Percentiles rank a stretch among this genome's conserved stretches.
Conservation (phyloP, 2,113 vertebrate genomes). For the Crotalus viridis region DNA sequence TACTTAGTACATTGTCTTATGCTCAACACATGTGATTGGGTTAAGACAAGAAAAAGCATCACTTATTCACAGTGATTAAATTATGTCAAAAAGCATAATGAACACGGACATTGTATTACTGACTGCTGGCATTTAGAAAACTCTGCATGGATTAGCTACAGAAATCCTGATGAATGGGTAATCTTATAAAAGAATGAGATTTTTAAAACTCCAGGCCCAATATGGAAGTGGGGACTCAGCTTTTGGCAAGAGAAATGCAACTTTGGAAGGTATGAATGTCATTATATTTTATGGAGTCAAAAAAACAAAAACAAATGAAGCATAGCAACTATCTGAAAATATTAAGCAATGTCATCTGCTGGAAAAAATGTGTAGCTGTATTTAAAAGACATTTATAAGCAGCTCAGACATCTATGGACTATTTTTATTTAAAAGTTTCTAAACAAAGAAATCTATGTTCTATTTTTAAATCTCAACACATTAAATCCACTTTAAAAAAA, state of each 20-base stretch:
- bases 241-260: conserved; percentile 52
- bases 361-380: not conserved
- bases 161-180: not conserved
- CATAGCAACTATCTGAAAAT: conserved; percentile 44
- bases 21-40: not conserved
- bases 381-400: conserved; percentile 41
- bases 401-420: conserved; percentile 42
- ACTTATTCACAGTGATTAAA: not conserved
- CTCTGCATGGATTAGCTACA: not conserved
- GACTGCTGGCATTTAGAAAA: not conserved
- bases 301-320: conserved; percentile 26
- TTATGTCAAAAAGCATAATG: not conserved
- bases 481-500: conserved; percentile 47
- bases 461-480: conserved; percentile 57
- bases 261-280: conserved; percentile 43
- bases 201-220: conserved; percentile 16
- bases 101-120: not conserved
- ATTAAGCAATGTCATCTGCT: conserved; percentile 16
- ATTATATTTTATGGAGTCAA: conserved; percentile 50
- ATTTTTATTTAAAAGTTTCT: conserved; percentile 52
- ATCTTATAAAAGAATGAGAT: not conserved
- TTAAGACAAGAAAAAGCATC: not conserved
- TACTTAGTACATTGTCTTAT: not conserved
- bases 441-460: conserved; percentile 43
- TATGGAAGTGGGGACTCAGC: conserved; percentile 35